Conservation (phyloP, 2,888 invertebrate species). For the Hydriomena furcata region DNA sequence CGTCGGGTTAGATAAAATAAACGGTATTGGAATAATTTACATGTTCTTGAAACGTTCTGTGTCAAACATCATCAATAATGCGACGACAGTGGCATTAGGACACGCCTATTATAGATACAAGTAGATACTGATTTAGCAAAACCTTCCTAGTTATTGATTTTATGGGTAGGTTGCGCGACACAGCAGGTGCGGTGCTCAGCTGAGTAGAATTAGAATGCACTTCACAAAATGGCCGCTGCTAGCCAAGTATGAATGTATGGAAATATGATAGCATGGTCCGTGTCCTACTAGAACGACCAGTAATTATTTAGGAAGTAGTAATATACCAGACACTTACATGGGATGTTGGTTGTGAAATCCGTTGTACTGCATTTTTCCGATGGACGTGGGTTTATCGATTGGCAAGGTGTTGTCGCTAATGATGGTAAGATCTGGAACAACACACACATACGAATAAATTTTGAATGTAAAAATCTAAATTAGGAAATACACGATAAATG, state of each 20-base stretch:
- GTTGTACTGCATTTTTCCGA: constrained; percentile 78
- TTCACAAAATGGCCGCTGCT: constrained; percentile 81
- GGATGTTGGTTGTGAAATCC: constrained; percentile 80
- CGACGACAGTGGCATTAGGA: background rate
- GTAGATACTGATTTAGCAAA: background rate
- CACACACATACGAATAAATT: constrained; percentile 9
- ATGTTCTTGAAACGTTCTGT: background rate
- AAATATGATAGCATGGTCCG: constrained; percentile 27
- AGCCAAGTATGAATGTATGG: constrained; percentile 38
- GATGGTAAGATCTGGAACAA: constrained; percentile 73
- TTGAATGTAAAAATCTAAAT: background rate
- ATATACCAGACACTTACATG: constrained; percentile 56
- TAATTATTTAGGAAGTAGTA: background rate
- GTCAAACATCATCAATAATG: background rate
- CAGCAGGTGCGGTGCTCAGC: constrained; percentile 70
- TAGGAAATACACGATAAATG: background rate
- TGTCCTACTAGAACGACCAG: background rate
- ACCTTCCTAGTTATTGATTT: constrained; percentile 38
- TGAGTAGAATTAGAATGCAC: constrained; percentile 57
- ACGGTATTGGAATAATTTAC: too few relatives aligned
- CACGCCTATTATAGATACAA: background rate
- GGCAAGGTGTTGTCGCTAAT: constrained; percentile 66
- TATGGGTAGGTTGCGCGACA: constrained; percentile 48
- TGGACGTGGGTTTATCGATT: constrained; percentile 42
- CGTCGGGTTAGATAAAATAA: too few relatives aligned